phyloP scores from a whole-genome alignment of 2,113 vertebrate species.

The Podarcis raffonei region DNA sequence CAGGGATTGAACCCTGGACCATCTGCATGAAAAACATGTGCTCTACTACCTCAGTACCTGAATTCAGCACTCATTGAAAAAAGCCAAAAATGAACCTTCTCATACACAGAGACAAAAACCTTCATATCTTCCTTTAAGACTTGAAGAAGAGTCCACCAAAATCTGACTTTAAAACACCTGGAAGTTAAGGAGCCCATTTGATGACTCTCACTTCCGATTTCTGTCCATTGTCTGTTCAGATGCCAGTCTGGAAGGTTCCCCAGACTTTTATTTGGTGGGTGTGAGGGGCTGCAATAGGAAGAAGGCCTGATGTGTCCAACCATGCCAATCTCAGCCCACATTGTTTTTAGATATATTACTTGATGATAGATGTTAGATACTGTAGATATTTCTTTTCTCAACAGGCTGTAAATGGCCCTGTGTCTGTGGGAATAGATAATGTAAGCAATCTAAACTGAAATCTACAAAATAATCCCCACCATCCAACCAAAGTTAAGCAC shows the following conservation, averaged over 20 bases:
- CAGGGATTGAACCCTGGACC: too few relatives aligned
- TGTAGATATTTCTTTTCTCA: background rate
- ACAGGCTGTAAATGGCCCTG: background rate
- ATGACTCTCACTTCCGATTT: background rate
- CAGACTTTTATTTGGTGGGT: background rate
- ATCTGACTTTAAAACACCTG: background rate
- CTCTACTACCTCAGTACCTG: background rate
- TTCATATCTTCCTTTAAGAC: too few relatives aligned
- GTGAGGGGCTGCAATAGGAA: background rate
- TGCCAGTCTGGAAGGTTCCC: background rate
- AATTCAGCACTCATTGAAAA: background rate
- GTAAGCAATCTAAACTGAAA: background rate
- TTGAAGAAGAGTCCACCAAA: background rate
- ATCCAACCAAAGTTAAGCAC: background rate
- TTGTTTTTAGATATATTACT: too few relatives aligned
- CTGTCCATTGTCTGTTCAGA: background rate
- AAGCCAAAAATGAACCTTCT: background rate
- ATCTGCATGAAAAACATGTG: too few relatives aligned
- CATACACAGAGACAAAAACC: background rate
- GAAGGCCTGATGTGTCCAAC: background rate
- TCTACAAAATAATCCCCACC: too few relatives aligned
- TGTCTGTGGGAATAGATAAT: too few relatives aligned
- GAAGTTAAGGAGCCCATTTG: background rate
- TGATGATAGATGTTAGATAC: too few relatives aligned
- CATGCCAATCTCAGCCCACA: background rate